These are phyloP conservation scores for Eucera pruinosa DNA, from an alignment of 2,888 invertebrate genomes.

Conservation along the genomic window DNA sequence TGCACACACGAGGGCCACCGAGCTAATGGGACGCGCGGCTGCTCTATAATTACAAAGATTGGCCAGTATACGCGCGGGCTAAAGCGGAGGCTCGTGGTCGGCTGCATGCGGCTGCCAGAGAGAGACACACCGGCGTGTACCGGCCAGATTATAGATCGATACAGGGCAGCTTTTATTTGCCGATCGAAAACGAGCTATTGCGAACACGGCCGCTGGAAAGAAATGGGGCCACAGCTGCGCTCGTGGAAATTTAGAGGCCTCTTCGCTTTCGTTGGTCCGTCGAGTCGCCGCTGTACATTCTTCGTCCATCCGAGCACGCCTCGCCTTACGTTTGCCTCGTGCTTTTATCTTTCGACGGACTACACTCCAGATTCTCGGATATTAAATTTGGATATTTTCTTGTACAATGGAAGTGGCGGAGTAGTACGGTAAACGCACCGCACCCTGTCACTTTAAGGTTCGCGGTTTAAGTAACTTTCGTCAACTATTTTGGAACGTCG, in stretches of 20 bases:
- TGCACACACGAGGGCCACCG: conserved; percentile 53
- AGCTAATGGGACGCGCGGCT: conserved; percentile 81
- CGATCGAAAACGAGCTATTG: conserved; percentile 46
- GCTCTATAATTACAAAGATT: conserved; percentile 83
- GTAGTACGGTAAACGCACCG: too few relatives aligned
- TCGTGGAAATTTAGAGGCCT: conserved; percentile 49
- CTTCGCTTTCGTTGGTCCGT: conserved; percentile 27
- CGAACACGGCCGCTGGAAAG: conserved; percentile 16
- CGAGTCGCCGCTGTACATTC: too few relatives aligned
- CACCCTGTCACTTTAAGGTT: too few relatives aligned
- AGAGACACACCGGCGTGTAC: conserved; percentile 10
- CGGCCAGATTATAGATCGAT: conserved; percentile 63
- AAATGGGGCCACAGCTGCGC: conserved; percentile 55
- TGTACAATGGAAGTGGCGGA: too few relatives aligned
- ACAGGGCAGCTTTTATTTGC: conserved; percentile 60
- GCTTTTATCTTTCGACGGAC: too few relatives aligned
- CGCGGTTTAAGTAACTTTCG: too few relatives aligned
- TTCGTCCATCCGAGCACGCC: too few relatives aligned
- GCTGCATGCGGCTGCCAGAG: conserved; percentile 24
- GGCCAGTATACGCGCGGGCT: conserved; percentile 68
- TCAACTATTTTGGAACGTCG: too few relatives aligned
- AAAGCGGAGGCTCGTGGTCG: conserved; percentile 35
- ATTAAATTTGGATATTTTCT: too few relatives aligned
- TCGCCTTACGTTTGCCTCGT: too few relatives aligned
- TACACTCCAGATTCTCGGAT: too few relatives aligned